Conservation (phyloP, 2,888 invertebrate species). For the Trichogramma dendrolimi region DNA sequence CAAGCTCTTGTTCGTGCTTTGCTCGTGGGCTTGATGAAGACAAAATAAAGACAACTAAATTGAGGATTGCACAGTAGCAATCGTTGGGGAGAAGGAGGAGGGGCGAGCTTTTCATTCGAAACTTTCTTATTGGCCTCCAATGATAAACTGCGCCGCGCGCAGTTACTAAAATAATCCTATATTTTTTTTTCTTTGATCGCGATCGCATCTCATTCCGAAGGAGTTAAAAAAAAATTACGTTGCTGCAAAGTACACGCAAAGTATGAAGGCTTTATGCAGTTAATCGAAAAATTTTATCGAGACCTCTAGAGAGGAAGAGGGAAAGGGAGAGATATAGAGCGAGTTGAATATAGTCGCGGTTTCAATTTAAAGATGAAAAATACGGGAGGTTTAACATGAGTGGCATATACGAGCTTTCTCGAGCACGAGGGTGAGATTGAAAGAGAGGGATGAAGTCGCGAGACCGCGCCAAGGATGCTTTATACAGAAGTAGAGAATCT, state of each 20-base stretch:
- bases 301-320: background rate
- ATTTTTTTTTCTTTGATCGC: background rate
- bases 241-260: too few relatives aligned
- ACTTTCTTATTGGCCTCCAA: background rate
- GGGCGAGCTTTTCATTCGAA: background rate
- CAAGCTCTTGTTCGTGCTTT: conserved; percentile 42
- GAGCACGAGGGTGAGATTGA: background rate
- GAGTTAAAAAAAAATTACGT: too few relatives aligned
- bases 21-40: background rate
- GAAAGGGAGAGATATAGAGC: background rate
- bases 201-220: too few relatives aligned
- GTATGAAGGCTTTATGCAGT: conserved; percentile 2
- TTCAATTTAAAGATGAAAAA: conserved; percentile 15
- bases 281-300: conserved; percentile 14
- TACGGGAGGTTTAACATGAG: conserved; percentile 15
- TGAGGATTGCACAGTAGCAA: conserved; percentile 12
- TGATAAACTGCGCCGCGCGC: background rate
- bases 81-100: too few relatives aligned
- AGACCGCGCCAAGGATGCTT: background rate
- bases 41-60: conserved; percentile 24
- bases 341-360: background rate
- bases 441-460: background rate
- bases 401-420: conserved; percentile 14
- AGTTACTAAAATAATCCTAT: background rate
- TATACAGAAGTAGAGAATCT: conserved; percentile 1